Base-by-base conservation (phyloP, 2,888 invertebrate genomes). In the Athetis lepigone region DNA sequence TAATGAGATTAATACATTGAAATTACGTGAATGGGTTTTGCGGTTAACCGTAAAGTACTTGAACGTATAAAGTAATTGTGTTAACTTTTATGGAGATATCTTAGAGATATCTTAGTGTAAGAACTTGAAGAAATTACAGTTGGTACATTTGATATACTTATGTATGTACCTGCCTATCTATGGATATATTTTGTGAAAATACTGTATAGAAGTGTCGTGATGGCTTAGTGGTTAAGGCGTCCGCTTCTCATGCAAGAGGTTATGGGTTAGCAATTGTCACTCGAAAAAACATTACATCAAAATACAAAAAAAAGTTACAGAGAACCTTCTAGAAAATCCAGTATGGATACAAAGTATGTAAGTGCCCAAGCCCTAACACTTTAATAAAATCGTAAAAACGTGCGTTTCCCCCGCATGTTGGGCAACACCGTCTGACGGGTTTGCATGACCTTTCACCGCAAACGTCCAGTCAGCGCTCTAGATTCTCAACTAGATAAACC, bases 381-480 rank as follows among this genome's bases (percentile, higher is more conserved):
- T 49, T 37, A 45, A 51, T 59, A n/a, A n/a, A n/a, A n/a, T n/a
- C n/a, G n/a, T n/a, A n/a, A n/a, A n/a, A n/a, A 58, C 77, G 73
- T 75, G 84, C 77, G 79, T 82, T 83, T 77, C 61, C 73, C 55
- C 78, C 58, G 60, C 52, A 57, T 58, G 63, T 67, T 79, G 86
- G 89, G 75, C 86, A 80, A 88, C 85, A 86, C 71, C 57, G 57
- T 67, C 73, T 77, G 86, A 85, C 88, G 85, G 85, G 91, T 88
- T 85, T 75, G 74, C 67, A 68, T 91, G 92, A 93, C 93, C 93
- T 94, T 93, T 93, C 91, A 85, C 89, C 84, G 87, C 90, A 86
- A 90, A 89, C 90, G 90, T 92, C 87, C 88, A 86, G 84, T 79
- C 81, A 77, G 68, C 83, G 91, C 90, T 92, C 92, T 92, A 92